Evolutionary conservation across 2,113 vertebrate species (phyloP), one percentile per base, ranked within the genome.

Genomic region (Maccullochella peelii): DNA sequence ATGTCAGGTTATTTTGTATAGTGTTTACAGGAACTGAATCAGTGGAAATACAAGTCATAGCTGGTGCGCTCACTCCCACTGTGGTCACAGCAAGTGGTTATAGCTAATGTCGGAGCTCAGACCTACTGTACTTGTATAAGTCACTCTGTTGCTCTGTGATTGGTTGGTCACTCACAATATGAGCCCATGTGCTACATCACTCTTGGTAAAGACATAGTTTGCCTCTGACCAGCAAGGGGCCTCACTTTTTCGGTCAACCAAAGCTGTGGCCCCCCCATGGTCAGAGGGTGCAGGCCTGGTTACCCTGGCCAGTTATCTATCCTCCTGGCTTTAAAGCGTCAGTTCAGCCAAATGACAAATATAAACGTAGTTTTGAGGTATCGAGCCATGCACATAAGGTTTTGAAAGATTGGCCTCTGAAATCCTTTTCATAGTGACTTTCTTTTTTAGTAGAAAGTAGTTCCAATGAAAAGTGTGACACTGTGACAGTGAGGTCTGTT

Each of bases 11-110:
- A 44, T 33, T 57, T 57, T 16, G 3, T 33, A 23, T 23, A 21
- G 47, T 4, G 1, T 8, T 59, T 49, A 49, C 5, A n/a, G 25
- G 25, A 67, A 44, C n/a, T 15, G 9, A 40, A 66, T 21, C 54
- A 58, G n/a, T 58, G 33, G 33, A 33, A 3, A 33, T 50, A 14
- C 4, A 47, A 30, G 42, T 25, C 52, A 15, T 2, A 40, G 57
- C 27, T 49, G 36, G 62, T 23, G 36, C 5, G 11, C 59, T 54
- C 33, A 14, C 74, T 40, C 62, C 14, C n/a, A 8, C 50, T 44
- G 49, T 21, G 49, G 59, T 76, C 49, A 66, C n/a, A 76, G 47
- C 40, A 23, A 8, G 71, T 30, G 55, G 40, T 49, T n/a, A n/a
- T 6, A 49, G 72, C 74, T 30, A 3, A 33, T 42, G n/a, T 10